phyloP scores from a whole-genome alignment of 2,797 vertebrate species.

The Garrulus glandarius region DNA sequence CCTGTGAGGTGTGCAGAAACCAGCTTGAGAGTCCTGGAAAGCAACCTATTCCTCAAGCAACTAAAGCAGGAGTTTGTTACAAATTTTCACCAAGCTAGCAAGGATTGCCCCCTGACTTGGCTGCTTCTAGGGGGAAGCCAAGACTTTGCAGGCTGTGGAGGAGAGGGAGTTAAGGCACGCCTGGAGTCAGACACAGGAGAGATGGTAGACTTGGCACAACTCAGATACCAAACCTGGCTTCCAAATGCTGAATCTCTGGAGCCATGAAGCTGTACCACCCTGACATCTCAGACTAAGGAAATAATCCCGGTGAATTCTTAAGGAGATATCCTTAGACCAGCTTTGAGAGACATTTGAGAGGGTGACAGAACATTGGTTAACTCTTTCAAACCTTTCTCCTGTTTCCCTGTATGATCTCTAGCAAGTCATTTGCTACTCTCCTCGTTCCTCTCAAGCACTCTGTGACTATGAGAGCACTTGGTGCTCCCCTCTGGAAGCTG shows the following conservation, averaged over 20 bases:
- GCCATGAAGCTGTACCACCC: neutral
- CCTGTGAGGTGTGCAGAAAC: neutral
- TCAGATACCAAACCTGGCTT: neutral
- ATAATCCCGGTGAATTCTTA: neutral
- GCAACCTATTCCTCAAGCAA: neutral
- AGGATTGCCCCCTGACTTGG: no score
- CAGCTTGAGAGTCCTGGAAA: neutral
- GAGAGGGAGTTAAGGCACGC: neutral
- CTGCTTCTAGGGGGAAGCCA: neutral
- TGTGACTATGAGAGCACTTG: neutral
- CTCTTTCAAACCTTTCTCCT: neutral
- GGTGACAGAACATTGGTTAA: neutral
- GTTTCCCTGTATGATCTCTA: neutral
- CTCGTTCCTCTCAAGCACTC: neutral
- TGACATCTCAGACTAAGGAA: neutral
- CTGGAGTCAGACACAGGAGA: neutral
- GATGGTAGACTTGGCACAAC: neutral
- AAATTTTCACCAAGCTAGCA: neutral
- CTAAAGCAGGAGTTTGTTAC: neutral
- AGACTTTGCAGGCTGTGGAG: neutral
- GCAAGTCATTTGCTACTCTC: neutral
- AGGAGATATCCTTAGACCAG: neutral
- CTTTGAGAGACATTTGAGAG: neutral
- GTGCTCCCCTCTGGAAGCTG: neutral
- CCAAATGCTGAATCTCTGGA: neutral